A percentile compares a stretch with the other conserved stretches of the same genome.
phyloP scores from a whole-genome alignment of 1,140 invertebrate species.

The Bombyx mori region DNA sequence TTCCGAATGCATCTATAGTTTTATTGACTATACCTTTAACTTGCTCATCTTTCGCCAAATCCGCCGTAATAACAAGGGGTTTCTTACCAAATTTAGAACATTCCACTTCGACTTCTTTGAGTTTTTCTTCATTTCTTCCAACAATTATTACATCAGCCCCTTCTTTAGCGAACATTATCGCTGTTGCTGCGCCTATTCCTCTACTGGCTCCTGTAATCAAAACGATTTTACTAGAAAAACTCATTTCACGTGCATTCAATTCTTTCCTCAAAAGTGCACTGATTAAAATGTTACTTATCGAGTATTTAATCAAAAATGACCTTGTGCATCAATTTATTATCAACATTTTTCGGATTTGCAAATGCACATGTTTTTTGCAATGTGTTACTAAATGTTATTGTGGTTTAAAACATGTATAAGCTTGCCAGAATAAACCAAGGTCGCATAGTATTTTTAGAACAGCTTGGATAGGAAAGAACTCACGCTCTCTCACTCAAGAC shows the following conservation, averaged over 20 bases:
- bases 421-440: too few species aligned
- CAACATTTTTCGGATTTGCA: too few species aligned
- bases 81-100: constrained; percentile 4
- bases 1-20: constrained; percentile 5
- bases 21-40: background rate
- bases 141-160: constrained; percentile 9
- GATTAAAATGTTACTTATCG: too few species aligned
- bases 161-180: constrained; percentile 9
- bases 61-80: constrained; percentile 3
- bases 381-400: too few species aligned
- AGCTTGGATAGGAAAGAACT: too few species aligned
- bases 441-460: too few species aligned
- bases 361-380: too few species aligned
- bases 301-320: too few species aligned
- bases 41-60: constrained; percentile 6
- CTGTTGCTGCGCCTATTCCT: constrained; percentile 11
- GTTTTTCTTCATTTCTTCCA: constrained; percentile 6
- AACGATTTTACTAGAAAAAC: constrained; percentile 12
- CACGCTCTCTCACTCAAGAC: too few species aligned
- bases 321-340: too few species aligned
- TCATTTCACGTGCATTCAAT: background rate
- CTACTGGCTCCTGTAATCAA: constrained; percentile 9
- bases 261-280: too few species aligned
- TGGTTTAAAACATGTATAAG: too few species aligned
- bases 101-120: constrained; percentile 1